These are phyloP conservation scores for Notechis scutatus DNA, from an alignment of 2,113 vertebrate genomes.

Conservation along the genomic window DNA sequence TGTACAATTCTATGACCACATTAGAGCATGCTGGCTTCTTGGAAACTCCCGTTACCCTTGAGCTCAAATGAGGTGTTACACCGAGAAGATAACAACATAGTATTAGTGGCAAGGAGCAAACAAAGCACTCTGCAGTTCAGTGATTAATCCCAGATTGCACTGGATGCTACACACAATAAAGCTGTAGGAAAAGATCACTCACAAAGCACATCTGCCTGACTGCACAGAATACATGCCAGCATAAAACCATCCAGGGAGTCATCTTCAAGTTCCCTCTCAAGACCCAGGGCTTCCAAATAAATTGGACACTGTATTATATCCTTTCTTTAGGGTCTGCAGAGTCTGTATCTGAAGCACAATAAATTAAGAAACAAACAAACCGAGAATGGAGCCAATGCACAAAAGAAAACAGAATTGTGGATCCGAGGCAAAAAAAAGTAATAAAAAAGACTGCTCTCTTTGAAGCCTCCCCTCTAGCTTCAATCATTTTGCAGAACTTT, in stretches of 20 bases:
- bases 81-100: not conserved
- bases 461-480: constrained; percentile 45
- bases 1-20: not conserved
- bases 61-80: not conserved
- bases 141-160: constrained; percentile 15
- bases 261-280: constrained; percentile 17
- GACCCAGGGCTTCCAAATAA: constrained; percentile 47
- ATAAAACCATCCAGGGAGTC: constrained; percentile 28
- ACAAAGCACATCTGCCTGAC: not conserved
- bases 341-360: constrained; percentile 23
- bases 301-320: constrained; percentile 38
- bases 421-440: constrained; percentile 13
- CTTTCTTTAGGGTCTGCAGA: constrained; percentile 20
- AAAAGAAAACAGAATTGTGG: constrained; percentile 46
- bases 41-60: not conserved
- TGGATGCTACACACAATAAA: not conserved
- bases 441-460: constrained; percentile 33
- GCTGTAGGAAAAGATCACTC: accelerated
- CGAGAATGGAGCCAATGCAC: constrained; percentile 30
- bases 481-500: constrained; percentile 52
- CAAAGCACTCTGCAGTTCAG: not conserved
- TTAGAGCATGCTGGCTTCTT: not conserved
- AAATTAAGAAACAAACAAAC: constrained; percentile 48
- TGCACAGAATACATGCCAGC: not conserved
- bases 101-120: constrained; percentile 14